Percentiles rank a stretch among this genome's conserved stretches.
phyloP scores from a whole-genome alignment of 2,888 invertebrate species.

The Phaonia tiefii region DNA sequence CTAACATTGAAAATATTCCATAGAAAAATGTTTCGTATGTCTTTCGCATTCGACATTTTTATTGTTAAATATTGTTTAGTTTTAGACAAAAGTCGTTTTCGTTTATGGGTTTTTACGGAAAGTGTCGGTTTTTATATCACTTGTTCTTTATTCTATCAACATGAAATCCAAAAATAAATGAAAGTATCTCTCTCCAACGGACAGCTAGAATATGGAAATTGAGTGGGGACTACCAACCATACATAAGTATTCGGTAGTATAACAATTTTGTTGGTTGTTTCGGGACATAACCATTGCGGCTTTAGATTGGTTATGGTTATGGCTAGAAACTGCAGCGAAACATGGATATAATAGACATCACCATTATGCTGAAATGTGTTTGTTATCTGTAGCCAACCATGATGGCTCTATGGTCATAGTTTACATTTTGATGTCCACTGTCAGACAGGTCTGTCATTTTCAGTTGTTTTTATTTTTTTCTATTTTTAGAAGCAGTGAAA shows the following conservation, averaged over 20 bases:
- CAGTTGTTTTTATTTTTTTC: background rate
- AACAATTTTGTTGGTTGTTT: background rate
- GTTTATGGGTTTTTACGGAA: background rate
- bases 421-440: background rate
- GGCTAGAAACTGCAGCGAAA: background rate
- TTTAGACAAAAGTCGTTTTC: slow-evolving; percentile 38
- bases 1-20: slow-evolving; percentile 29
- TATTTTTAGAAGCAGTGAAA: slow-evolving; percentile 14
- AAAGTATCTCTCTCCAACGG: too few relatives aligned
- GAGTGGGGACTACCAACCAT: too few relatives aligned
- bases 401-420: background rate
- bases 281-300: background rate
- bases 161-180: background rate
- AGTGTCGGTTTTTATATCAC: slow-evolving; percentile 4
- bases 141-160: background rate
- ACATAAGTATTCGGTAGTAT: background rate
- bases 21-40: background rate
- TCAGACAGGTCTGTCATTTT: background rate
- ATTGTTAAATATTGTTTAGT: slow-evolving; percentile 24
- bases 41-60: background rate
- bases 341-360: background rate
- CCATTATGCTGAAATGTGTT: slow-evolving; percentile 27
- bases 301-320: slow-evolving; percentile 42
- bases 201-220: too few relatives aligned
- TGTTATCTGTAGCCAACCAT: slow-evolving; percentile 1